These are phyloP conservation scores for Steinernema hermaphroditum DNA, from an alignment of 2,888 invertebrate genomes.

Conservation along the genomic window DNA sequence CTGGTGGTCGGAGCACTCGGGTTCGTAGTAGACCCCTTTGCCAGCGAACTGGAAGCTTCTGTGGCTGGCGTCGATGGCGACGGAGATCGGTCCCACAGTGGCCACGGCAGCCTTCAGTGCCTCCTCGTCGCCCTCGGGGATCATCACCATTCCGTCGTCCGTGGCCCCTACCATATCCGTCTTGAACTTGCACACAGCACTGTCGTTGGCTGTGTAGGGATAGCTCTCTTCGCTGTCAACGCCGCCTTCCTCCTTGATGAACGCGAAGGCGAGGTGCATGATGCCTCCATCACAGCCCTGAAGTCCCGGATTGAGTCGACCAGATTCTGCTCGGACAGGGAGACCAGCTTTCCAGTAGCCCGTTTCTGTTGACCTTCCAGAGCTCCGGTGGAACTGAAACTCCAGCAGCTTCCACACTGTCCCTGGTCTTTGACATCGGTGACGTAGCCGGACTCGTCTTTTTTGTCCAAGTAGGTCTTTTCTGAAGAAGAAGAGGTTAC, in stretches of 20 bases:
- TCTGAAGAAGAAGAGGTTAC: no score
- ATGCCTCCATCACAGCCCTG: background rate
- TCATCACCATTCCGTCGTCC: no score
- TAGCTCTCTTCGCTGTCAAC: background rate
- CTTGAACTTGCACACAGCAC: no score
- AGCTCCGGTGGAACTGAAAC: background rate
- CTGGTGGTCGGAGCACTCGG: background rate
- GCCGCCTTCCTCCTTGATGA: background rate
- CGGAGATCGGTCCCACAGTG: no score
- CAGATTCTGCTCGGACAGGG: no score
- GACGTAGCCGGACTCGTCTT: background rate
- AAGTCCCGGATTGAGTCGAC: background rate
- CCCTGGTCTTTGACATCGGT: background rate
- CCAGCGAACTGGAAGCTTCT: no score
- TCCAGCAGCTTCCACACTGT: background rate
- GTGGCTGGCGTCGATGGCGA: background rate
- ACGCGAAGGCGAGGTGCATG: background rate
- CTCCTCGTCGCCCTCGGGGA: no score
- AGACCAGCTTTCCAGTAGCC: background rate
- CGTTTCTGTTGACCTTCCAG: background rate
- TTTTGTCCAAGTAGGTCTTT: background rate
- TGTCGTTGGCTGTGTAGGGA: conserved; percentile 29
- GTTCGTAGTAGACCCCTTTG: background rate
- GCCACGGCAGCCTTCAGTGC: no score
- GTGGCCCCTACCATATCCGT: no score